A percentile compares a stretch with the other conserved stretches of the same genome.
These are phyloP conservation scores for Argynnis bischoffii DNA, from an alignment of 2,888 invertebrate species.

Conservation along the genomic window DNA sequence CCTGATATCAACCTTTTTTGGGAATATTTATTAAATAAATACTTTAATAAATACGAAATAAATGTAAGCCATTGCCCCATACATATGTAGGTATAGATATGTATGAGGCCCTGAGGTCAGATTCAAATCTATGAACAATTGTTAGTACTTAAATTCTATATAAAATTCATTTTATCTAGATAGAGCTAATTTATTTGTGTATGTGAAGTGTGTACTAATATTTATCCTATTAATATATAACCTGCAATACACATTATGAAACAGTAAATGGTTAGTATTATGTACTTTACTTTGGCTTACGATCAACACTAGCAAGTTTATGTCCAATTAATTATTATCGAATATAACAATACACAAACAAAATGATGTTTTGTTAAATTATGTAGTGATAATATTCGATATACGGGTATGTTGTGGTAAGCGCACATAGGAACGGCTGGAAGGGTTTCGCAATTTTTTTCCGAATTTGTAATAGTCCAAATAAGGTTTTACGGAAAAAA, in stretches of 20 bases:
- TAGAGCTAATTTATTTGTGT: not conserved
- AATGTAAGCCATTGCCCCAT: too few relatives aligned
- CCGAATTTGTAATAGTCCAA: too few relatives aligned
- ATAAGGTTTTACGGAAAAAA: too few relatives aligned
- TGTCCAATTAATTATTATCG: conserved; percentile 33
- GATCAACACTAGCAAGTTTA: conserved; percentile 22
- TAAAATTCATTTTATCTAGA: not conserved
- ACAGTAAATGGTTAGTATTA: conserved; percentile 39
- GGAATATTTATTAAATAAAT: too few relatives aligned
- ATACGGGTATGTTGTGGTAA: not conserved
- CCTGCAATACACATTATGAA: conserved; percentile 24
- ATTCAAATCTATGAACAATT: too few relatives aligned
- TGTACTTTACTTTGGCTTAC: conserved; percentile 32
- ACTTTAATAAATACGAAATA: too few relatives aligned
- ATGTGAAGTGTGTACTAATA: not conserved
- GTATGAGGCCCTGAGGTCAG: too few relatives aligned
- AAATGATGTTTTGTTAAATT: conserved; percentile 10
- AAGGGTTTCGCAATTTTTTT: too few relatives aligned
- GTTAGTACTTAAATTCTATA: too few relatives aligned
- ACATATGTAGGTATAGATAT: too few relatives aligned
- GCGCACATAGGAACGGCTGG: too few relatives aligned
- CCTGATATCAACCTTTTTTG: too few relatives aligned
- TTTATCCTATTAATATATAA: conserved; percentile 1
- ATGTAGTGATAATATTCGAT: conserved; percentile 5
- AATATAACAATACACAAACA: conserved; percentile 35